These are phyloP conservation scores for Stomorhina lunata DNA, from an alignment of 2,888 invertebrate genomes.

Conservation along the genomic window DNA sequence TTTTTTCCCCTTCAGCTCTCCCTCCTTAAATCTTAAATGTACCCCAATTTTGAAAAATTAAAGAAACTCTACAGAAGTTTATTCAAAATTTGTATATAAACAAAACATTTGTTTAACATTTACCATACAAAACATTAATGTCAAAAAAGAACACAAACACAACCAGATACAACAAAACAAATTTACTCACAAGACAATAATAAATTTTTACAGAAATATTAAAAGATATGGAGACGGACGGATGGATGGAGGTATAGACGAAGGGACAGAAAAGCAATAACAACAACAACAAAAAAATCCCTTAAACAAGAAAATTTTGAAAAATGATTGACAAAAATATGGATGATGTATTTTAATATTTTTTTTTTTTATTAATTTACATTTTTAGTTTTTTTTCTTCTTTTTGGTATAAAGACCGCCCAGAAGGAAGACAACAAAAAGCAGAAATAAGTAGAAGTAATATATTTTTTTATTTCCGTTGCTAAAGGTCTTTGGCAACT, in stretches of 20 bases:
- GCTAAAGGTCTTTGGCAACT: slow-evolving; percentile 18
- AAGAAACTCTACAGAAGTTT: background rate
- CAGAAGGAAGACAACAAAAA: slow-evolving; percentile 9
- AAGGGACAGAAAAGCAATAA: background rate
- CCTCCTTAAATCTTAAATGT: background rate
- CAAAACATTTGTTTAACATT: slow-evolving; percentile 64
- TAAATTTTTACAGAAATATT: background rate
- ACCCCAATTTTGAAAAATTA: background rate
- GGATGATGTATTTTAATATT: slow-evolving; percentile 32
- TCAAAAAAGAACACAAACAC: slow-evolving; percentile 50
- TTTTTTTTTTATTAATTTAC: background rate
- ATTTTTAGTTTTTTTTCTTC: background rate
- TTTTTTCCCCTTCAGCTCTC: background rate
- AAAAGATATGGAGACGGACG: background rate
- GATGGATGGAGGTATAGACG: background rate
- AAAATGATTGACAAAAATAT: slow-evolving; percentile 58
- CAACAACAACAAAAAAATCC: background rate
- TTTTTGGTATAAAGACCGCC: slow-evolving; percentile 33
- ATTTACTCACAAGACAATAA: background rate
- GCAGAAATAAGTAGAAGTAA: background rate
- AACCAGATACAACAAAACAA: slow-evolving; percentile 2
- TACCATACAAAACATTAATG: slow-evolving; percentile 59
- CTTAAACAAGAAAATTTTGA: slow-evolving; percentile 40
- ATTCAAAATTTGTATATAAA: slow-evolving; percentile 26
- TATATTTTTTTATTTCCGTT: slow-evolving; percentile 5